phyloP scores from a whole-genome alignment of 2,888 invertebrate genomes.

The Limnephilus auricula region DNA sequence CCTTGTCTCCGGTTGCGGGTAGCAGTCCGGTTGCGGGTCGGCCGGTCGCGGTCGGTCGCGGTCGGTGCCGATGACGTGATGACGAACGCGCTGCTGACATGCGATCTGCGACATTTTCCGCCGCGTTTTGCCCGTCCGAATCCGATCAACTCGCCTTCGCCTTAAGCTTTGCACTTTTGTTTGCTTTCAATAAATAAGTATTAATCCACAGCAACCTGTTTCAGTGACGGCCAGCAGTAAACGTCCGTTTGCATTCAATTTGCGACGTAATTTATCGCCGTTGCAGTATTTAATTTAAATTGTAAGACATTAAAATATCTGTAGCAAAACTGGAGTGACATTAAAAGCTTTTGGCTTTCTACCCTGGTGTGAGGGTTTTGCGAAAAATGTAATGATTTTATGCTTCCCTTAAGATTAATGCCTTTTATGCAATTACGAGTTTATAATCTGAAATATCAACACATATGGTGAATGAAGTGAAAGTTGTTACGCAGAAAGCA shows the following conservation, averaged over 20 bases:
- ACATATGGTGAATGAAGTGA: no score
- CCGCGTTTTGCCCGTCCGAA: conserved; percentile 25
- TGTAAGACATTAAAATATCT: conserved; percentile 23
- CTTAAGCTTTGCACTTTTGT: conserved; percentile 53
- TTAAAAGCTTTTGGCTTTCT: background rate
- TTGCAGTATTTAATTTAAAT: conserved; percentile 30
- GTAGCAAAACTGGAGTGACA: conserved; percentile 17
- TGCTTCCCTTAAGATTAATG: background rate
- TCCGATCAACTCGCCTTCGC: conserved; percentile 19
- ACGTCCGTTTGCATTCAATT: conserved; percentile 38
- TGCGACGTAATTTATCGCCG: conserved; percentile 33
- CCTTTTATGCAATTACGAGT: background rate
- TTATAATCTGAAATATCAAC: background rate
- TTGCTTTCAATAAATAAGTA: conserved; percentile 52
- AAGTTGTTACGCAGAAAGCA: no score
- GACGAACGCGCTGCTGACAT: conserved; percentile 62
- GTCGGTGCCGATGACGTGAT: conserved; percentile 45
- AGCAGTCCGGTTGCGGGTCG: background rate
- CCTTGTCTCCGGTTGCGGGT: background rate
- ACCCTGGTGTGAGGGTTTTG: background rate
- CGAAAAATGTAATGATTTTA: background rate
- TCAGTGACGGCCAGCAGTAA: background rate
- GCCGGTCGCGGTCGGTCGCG: background rate
- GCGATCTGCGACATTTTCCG: conserved; percentile 60
- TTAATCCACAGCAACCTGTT: conserved; percentile 34